phyloP scores from a whole-genome alignment of 1,140 invertebrate species.

The Psilanteris sp. region DNA sequence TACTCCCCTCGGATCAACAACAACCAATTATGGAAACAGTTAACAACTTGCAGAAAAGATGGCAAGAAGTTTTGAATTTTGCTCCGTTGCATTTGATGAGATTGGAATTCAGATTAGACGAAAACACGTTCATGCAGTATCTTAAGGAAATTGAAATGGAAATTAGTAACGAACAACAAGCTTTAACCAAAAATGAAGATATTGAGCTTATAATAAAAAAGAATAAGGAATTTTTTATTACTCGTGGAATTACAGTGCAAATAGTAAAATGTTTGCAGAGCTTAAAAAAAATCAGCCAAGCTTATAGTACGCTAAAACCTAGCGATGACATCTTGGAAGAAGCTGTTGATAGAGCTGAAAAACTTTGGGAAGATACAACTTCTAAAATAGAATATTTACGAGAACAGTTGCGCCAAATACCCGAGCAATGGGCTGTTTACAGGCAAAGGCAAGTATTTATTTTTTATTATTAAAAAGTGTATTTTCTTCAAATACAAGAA shows the following conservation, averaged over 20 bases:
- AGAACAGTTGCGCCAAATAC: constrained; percentile 90
- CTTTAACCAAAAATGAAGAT: constrained; percentile 91
- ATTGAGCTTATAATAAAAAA: constrained; percentile 87
- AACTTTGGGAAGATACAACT: constrained; percentile 87
- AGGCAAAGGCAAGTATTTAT: constrained; percentile 83
- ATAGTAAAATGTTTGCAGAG: constrained; percentile 88
- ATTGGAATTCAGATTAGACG: constrained; percentile 93
- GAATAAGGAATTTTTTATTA: constrained; percentile 88
- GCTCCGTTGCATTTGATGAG: constrained; percentile 92
- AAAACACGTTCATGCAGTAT: constrained; percentile 90
- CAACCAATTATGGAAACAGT: constrained; percentile 85
- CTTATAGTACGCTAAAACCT: constrained; percentile 83
- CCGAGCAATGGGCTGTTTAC: constrained; percentile 93
- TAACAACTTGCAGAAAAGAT: constrained; percentile 86
- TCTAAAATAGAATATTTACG: constrained; percentile 86
- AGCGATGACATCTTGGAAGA: constrained; percentile 84
- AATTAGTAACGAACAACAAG: constrained; percentile 90
- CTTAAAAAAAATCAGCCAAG: constrained; percentile 85
- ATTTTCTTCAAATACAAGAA: no score
- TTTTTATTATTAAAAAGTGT: no score
- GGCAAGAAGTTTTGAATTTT: constrained; percentile 88
- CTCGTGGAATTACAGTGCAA: constrained; percentile 84
- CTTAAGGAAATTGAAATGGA: constrained; percentile 94
- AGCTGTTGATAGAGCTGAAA: constrained; percentile 84
- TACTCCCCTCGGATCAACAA: constrained; percentile 85